A percentile compares a stretch with the other conserved stretches of the same genome.
Conservation (phyloP, 2,797 vertebrate species). For the Helarctos malayanus region DNA sequence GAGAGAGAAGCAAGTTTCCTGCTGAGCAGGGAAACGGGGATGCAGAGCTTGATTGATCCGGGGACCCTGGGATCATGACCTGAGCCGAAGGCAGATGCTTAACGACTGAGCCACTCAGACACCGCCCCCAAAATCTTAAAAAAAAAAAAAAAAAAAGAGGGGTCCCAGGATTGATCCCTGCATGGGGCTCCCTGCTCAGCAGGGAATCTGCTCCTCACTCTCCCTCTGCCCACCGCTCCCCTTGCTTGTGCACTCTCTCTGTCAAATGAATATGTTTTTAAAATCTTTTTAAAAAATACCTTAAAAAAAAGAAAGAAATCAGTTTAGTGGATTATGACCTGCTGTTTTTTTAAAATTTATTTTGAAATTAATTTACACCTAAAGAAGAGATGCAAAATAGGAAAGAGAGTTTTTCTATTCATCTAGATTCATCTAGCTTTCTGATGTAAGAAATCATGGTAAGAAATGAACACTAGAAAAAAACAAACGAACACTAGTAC, state of each 20-base stretch:
- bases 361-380: background rate
- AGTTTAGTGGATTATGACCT: background rate
- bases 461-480: background rate
- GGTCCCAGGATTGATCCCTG: background rate
- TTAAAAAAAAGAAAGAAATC: background rate
- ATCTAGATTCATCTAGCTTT: background rate
- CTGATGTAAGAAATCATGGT: background rate
- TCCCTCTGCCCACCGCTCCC: background rate
- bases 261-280: too few relatives aligned
- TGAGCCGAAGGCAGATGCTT: too few relatives aligned
- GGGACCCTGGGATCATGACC: too few relatives aligned
- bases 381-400: background rate
- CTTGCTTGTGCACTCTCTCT: too few relatives aligned
- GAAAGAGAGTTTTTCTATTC: background rate
- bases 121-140: too few relatives aligned
- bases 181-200: background rate
- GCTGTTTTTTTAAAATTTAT: background rate
- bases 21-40: too few relatives aligned
- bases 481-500: background rate
- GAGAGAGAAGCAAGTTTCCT: too few relatives aligned
- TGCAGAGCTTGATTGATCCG: too few relatives aligned
- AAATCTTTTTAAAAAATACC: background rate
- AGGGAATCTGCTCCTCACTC: background rate
- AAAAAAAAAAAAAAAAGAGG: too few relatives aligned
- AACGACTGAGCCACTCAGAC: too few relatives aligned